Percentiles rank a stretch among this genome's conserved stretches.
phyloP scores from a whole-genome alignment of 2,113 vertebrate species.

The Motacilla alba region DNA sequence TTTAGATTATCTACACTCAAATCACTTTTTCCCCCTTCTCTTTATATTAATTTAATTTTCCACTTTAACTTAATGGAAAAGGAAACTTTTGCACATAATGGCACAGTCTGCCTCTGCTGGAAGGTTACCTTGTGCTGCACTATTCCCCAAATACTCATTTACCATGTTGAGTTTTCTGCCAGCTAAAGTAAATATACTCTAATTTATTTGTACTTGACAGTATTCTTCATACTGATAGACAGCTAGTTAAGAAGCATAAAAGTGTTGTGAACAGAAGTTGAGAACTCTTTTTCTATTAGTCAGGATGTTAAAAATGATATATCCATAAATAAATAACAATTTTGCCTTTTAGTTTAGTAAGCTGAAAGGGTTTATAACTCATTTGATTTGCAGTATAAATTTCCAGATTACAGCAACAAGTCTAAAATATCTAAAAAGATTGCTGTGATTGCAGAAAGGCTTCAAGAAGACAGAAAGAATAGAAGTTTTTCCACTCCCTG shows the following conservation, averaged over 20 bases:
- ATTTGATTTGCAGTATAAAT: background rate
- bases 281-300: background rate
- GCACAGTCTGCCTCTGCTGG: background rate
- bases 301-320: background rate
- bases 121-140: background rate
- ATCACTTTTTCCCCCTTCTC: rapidly evolving
- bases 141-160: background rate
- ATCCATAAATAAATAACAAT: background rate
- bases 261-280: background rate
- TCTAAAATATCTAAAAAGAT: background rate
- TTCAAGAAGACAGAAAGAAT: background rate
- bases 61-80: background rate
- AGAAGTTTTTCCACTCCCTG: background rate
- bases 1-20: background rate
- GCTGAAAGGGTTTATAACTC: background rate
- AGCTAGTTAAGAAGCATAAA: background rate
- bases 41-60: background rate
- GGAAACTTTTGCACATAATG: background rate
- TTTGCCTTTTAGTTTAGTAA: background rate
- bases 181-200: background rate
- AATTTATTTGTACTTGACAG: constrained; percentile 11
- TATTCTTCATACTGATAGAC: background rate
- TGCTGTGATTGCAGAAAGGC: background rate
- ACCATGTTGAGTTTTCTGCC: background rate
- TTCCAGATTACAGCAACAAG: background rate